Conservation (phyloP, 1,140 invertebrate species). For the Limonius californicus region DNA sequence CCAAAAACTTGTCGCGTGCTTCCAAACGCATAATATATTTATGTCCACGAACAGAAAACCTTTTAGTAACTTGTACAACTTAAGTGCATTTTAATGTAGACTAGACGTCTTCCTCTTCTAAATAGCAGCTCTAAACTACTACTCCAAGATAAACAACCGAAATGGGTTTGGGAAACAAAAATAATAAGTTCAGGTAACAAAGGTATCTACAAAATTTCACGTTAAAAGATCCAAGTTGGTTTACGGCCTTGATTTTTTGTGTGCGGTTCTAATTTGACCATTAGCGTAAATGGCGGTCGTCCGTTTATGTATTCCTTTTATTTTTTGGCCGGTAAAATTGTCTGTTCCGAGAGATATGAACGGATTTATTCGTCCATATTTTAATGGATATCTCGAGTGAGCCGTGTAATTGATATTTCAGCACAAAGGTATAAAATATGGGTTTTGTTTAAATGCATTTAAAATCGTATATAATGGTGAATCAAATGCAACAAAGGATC, state of each 20-base stretch:
- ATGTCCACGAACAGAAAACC: constrained; percentile 26
- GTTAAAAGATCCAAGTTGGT: too few species aligned
- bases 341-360: too few species aligned
- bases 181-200: constrained; percentile 10
- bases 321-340: too few species aligned
- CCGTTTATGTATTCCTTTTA: too few species aligned
- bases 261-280: too few species aligned
- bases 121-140: constrained; percentile 31
- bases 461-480: not conserved
- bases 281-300: too few species aligned
- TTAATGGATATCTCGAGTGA: too few species aligned
- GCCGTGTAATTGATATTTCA: too few species aligned
- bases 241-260: too few species aligned
- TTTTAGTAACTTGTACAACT: constrained; percentile 37
- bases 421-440: too few species aligned
- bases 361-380: too few species aligned
- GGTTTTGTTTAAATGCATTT: not conserved
- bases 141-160: constrained; percentile 34
- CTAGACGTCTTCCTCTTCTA: constrained; percentile 35
- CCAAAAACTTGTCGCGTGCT: not conserved
- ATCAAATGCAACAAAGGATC: too few species aligned
- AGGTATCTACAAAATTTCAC: not conserved
- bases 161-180: constrained; percentile 19
- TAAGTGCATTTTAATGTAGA: constrained; percentile 41
- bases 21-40: constrained; percentile 20